Base-by-base conservation (phyloP, 1,140 invertebrate species). In the Patella vulgata region DNA sequence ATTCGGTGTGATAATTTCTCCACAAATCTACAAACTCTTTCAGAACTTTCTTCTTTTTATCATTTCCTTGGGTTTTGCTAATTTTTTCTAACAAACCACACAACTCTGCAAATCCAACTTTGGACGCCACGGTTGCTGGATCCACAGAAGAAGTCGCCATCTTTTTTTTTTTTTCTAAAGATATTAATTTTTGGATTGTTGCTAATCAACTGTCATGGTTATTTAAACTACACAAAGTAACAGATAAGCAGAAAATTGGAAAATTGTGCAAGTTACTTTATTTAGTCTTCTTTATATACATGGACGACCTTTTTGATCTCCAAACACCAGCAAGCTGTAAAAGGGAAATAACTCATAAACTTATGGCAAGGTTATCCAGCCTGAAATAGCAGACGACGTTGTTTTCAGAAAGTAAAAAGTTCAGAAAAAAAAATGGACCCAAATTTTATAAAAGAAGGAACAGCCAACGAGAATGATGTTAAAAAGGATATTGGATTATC, bases 21-120 rank as follows among this genome's bases (percentile, higher is more conserved):
- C 86, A 90, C 43, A 84, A 53, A 0, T 81, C 63, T 14, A 90
- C 81, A 75, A 89, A 90, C 5, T 84, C 83, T 53, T 83, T 70
- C 11, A 91, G 67, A 39, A 86, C 76, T 44, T 64, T 56, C 83
- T 77, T 72, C 74, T 79, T 83, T 85, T 89, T 73, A 81, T 86
- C 60, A 82, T 75, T 81, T 43, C 82, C 85, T 55, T 77, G 71
- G 11, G 78, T 73, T 64, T 79, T 83, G 12, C 65, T 70, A n/a
- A 90, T 82, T 73, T 86, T 85, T 71, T 90, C 88, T 27, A 83
- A 60, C 21, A 84, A 60, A n/a, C 73, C 77, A 71, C 72, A 76
- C 17, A 84, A 58, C 54, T 82, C 75, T 50, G 73, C 66, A 68
- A 83, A 84, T 21, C 74, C 56, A 23, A 83, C 79, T 65, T 77